Conservation (phyloP, 2,113 vertebrate genomes). For the Pelmatolapia mariae region DNA sequence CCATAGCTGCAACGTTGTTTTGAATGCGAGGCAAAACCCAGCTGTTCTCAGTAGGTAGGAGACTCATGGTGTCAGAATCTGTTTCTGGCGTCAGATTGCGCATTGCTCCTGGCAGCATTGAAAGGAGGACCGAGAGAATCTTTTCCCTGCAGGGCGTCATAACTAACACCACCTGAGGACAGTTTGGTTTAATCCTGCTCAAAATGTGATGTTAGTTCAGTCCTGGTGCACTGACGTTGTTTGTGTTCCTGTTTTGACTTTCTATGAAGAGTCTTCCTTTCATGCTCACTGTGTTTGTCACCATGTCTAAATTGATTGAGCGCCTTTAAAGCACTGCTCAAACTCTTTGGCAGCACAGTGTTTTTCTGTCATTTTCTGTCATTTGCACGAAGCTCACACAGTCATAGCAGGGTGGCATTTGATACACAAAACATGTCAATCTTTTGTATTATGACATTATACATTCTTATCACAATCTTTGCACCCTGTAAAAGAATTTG, state of each 20-base stretch:
- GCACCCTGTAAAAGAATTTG: not conserved
- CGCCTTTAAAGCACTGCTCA: constrained; percentile 22
- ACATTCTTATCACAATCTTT: not conserved
- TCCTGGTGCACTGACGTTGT: not conserved
- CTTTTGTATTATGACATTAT: not conserved
- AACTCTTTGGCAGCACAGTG: constrained; percentile 47
- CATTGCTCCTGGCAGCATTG: not conserved
- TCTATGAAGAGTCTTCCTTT: not conserved
- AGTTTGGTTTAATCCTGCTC: constrained; percentile 7
- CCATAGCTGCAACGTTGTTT: not conserved
- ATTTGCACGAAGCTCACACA: not conserved
- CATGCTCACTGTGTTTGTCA: constrained; percentile 3
- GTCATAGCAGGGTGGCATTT: not conserved
- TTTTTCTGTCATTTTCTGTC: not conserved
- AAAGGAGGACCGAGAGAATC: not conserved
- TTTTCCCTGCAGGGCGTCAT: not conserved
- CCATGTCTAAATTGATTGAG: constrained; percentile 25
- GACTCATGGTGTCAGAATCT: not conserved
- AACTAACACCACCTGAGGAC: constrained; percentile 25
- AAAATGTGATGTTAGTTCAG: not conserved
- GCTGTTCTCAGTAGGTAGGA: constrained; percentile 29
- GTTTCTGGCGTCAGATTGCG: not conserved
- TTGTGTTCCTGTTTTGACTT: not conserved
- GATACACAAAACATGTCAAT: not conserved
- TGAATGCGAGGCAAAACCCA: constrained; percentile 5